These are phyloP conservation scores for Micronycteris hirsuta DNA, from an alignment of 2,113 vertebrate species.

Conservation along the genomic window DNA sequence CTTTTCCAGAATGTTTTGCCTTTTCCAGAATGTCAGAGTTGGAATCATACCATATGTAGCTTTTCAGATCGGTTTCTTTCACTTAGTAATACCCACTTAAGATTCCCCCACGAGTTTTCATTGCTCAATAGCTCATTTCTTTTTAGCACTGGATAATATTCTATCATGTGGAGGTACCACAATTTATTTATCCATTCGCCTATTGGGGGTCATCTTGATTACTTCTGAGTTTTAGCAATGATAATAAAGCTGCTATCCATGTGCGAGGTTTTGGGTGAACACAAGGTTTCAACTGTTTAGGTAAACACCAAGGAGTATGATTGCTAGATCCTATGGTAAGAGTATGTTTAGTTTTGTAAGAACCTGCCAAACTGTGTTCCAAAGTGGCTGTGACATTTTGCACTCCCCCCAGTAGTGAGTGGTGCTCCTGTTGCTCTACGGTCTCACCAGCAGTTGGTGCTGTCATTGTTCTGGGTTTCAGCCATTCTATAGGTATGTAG, in stretches of 20 bases:
- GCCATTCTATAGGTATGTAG: not conserved
- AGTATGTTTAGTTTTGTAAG: no score
- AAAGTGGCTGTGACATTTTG: no score
- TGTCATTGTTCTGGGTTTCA: not conserved
- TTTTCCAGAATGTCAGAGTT: no score
- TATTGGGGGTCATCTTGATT: not conserved
- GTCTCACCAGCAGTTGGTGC: not conserved
- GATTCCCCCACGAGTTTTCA: not conserved
- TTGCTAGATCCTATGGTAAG: not conserved
- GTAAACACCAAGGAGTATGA: not conserved
- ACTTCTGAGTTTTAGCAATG: not conserved
- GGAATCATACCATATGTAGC: no score
- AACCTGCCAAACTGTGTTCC: no score
- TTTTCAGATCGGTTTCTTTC: no score
- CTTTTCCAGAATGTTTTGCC: no score
- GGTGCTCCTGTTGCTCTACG: no score
- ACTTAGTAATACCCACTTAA: no score
- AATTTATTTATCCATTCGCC: no score
- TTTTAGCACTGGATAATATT: not conserved
- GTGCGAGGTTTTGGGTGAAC: not conserved
- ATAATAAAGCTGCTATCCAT: not conserved
- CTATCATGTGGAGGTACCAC: no score
- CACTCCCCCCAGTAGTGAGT: not conserved
- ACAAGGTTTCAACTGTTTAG: not conserved
- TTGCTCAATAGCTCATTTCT: not conserved